Evolutionary conservation across 2,888 invertebrate genomes (phyloP).

Genomic region (Philonicus albiceps): DNA sequence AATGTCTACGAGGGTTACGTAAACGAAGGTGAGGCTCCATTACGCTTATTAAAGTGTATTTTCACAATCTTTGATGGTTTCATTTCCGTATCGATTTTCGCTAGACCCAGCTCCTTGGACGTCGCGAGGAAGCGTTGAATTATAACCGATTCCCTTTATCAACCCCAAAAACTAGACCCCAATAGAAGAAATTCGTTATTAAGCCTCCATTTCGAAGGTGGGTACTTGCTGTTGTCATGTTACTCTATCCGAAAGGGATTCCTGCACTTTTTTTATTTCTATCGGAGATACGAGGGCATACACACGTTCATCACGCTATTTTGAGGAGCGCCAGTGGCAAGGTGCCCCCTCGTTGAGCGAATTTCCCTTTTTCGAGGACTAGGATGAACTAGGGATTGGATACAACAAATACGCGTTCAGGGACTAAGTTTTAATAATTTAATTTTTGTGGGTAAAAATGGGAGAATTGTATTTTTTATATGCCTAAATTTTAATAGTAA

Average conservation of each 20-base stretch:
- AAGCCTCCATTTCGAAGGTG: not conserved
- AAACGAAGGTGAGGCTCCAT: constrained; percentile 49
- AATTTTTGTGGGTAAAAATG: not conserved
- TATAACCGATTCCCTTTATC: constrained; percentile 1
- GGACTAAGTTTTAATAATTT: not conserved
- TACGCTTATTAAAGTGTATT: constrained; percentile 48
- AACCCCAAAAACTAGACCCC: not conserved
- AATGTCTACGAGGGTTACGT: constrained; percentile 45
- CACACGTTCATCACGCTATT: not conserved
- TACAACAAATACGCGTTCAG: not conserved
- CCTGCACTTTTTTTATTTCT: not conserved
- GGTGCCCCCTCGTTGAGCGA: not conserved
- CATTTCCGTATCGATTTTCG: constrained; percentile 42
- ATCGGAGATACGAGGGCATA: not conserved
- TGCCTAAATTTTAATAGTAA: no score
- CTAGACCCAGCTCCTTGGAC: not conserved
- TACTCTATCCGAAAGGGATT: not conserved
- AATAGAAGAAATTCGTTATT: not conserved
- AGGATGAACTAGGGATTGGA: not conserved
- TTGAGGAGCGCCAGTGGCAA: constrained; percentile 11
- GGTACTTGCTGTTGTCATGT: constrained; percentile 10
- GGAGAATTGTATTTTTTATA: no score
- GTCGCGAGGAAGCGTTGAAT: not conserved
- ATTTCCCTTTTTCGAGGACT: not conserved
- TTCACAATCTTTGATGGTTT: constrained; percentile 39